A percentile compares a stretch with the other conserved stretches of the same genome.
These are phyloP conservation scores for Aleiodes alternator DNA, from an alignment of 2,888 invertebrate genomes.

Conservation along the genomic window DNA sequence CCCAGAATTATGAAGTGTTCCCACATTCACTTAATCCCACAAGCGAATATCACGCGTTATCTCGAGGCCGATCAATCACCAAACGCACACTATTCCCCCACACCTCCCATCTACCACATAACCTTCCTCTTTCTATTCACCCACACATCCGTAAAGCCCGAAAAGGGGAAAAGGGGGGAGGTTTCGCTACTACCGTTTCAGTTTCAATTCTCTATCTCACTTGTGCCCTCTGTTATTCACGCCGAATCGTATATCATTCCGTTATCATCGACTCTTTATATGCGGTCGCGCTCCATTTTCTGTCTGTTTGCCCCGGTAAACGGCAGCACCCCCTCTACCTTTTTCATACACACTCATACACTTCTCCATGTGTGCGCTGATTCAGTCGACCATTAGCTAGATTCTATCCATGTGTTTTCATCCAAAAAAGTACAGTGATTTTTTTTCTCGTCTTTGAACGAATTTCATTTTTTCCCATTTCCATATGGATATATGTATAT, in stretches of 20 bases:
- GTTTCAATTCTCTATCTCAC: conserved; percentile 35
- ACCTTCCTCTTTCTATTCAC: conserved; percentile 31
- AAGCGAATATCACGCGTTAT: conserved; percentile 73
- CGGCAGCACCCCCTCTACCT: conserved; percentile 52
- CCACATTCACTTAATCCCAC: conserved; percentile 74
- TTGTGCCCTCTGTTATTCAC: conserved; percentile 66
- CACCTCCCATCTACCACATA: conserved; percentile 26
- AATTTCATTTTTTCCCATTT: conserved; percentile 2
- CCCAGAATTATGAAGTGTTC: conserved; percentile 62
- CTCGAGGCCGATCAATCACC: conserved; percentile 74
- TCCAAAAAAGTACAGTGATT: conserved; percentile 26
- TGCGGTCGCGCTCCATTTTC: conserved; percentile 76
- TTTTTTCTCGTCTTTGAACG: conserved; percentile 1
- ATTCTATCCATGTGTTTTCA: conserved; percentile 62
- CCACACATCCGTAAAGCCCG: conserved; percentile 31
- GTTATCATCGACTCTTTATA: conserved; percentile 76
- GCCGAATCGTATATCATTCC: conserved; percentile 75
- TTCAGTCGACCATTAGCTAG: conserved; percentile 73
- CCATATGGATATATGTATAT: background rate
- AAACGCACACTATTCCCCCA: conserved; percentile 46
- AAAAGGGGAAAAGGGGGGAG: background rate
- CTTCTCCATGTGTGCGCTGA: conserved; percentile 60
- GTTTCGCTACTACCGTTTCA: conserved; percentile 21
- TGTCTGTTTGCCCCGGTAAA: conserved; percentile 75
- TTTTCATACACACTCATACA: conserved; percentile 51